These are phyloP conservation scores for Trichomalopsis sarcophagae DNA, from an alignment of 1,140 invertebrate species.

Conservation along the genomic window DNA sequence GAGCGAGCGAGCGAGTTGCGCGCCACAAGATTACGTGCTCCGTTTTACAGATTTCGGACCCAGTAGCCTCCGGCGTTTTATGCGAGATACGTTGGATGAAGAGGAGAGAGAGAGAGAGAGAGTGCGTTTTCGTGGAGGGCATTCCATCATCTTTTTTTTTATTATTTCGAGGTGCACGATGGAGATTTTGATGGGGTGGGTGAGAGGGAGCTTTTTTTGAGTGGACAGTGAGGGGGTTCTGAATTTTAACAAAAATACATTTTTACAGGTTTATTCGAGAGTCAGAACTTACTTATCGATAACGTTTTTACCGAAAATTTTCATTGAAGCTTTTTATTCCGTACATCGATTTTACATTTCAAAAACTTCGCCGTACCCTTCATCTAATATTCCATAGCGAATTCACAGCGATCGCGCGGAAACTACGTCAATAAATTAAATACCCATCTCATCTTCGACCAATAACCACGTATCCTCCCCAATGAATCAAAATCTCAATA, in stretches of 20 bases:
- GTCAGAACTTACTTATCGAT: too few relatives aligned
- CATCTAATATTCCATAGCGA: too few relatives aligned
- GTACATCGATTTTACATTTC: too few relatives aligned
- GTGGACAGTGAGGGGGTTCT: not conserved
- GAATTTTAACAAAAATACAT: not conserved
- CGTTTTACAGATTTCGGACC: constrained; percentile 37
- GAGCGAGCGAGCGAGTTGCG: not conserved
- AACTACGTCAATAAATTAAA: too few relatives aligned
- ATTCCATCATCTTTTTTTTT: constrained; percentile 20
- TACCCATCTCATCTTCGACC: too few relatives aligned
- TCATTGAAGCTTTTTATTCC: too few relatives aligned
- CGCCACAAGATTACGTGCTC: constrained; percentile 40
- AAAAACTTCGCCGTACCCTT: too few relatives aligned
- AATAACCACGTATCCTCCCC: too few relatives aligned
- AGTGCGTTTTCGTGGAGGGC: not conserved
- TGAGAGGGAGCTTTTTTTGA: not conserved
- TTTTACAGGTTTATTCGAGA: too few relatives aligned
- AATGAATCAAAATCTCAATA: too few relatives aligned
- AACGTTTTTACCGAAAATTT: too few relatives aligned
- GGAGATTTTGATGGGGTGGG: not conserved
- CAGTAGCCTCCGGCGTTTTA: not conserved
- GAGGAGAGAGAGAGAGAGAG: not conserved
- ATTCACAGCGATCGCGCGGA: too few relatives aligned
- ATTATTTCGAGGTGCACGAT: not conserved
- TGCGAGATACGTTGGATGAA: not conserved